A percentile compares a stretch with the other conserved stretches of the same genome.
phyloP scores from a whole-genome alignment of 1,140 invertebrate genomes.

The Leptopilina clavipes region DNA sequence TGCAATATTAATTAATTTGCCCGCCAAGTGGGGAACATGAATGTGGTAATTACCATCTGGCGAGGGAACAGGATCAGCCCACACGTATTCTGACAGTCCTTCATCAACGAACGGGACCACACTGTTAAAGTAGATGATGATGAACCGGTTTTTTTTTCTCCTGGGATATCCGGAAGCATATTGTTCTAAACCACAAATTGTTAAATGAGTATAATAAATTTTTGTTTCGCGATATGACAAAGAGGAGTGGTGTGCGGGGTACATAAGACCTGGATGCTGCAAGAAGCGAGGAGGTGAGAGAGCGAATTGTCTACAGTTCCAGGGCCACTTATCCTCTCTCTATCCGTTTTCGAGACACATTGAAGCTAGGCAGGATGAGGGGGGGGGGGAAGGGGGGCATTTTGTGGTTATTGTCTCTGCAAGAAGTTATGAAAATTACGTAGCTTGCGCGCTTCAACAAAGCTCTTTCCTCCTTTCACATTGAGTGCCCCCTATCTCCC shows the following conservation, averaged over 20 bases:
- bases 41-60: constrained; percentile 39
- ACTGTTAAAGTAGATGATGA: neutral
- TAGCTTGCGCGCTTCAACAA: constrained; percentile 49
- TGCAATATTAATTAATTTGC: constrained; percentile 13
- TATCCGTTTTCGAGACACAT: constrained; percentile 17
- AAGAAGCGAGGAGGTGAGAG: constrained; percentile 4
- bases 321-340: constrained; percentile 53
- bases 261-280: constrained; percentile 15
- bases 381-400: constrained; percentile 36
- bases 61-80: neutral
- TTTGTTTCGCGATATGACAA: constrained; percentile 47
- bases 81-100: constrained; percentile 3
- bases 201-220: constrained; percentile 62
- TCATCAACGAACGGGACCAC: neutral
- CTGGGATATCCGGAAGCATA: constrained; percentile 9
- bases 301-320: constrained; percentile 49
- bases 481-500: neutral
- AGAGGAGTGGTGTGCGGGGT: constrained; percentile 35
- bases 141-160: constrained; percentile 3
- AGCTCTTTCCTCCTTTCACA: constrained; percentile 23
- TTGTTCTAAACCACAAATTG: constrained; percentile 37
- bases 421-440: constrained; percentile 68
- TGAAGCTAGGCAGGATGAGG: neutral
- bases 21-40: neutral
- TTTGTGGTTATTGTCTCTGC: constrained; percentile 60